Evolutionary conservation across 1,140 invertebrate genomes (phyloP), one percentile per base, ranked within the genome.

Genomic region (Teleopsis dalmanni): DNA sequence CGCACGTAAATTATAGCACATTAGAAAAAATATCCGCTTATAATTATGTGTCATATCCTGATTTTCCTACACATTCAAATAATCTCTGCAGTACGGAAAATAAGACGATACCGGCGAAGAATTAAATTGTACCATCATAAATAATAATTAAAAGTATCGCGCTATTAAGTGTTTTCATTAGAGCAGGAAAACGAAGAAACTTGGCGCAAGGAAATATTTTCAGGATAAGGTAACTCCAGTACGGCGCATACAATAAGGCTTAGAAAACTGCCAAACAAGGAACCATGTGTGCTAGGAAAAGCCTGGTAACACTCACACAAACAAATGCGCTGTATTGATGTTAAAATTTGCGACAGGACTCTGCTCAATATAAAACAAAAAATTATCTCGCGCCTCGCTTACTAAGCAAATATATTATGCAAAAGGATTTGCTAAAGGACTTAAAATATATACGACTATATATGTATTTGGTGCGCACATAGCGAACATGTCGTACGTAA

Each of bases 161-260:
- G 62, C 60, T 64, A 59, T 58, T 64, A 64, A 64, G 62, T 62
- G 57, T 65, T 62, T 64, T 64, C 64, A 64, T 64, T 64, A 65
- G 26, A 36, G 48, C 25, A 21, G 18, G 50, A 26, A 42, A 11
- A 25, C 33, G 41, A 26, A 13, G 47, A 16, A 10, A 26, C 22
- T 36, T 10, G 11, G 26, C 14, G 50, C 37, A 52, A 49, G 40
- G 44, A 46, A 45, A 47, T 33, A 40, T 43, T 45, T 22, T 41
- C 46, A 54, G 61, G 61, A 64, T 64, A 64, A 64, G 61, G 59
- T 64, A 55, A 50, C 37, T 14, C 47, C 52, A 54, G 40, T 37
- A 42, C 16, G 23, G 42, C 50, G 37, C 48, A 47, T 48, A 47
- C 25, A 51, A 56, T 45, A 56, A 45, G 50, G 60, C 60, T 63